These are phyloP conservation scores for Dysidea cf. avara DNA, from an alignment of 37 sponge, comb jelly and placozoan species.

Conservation along the genomic window DNA sequence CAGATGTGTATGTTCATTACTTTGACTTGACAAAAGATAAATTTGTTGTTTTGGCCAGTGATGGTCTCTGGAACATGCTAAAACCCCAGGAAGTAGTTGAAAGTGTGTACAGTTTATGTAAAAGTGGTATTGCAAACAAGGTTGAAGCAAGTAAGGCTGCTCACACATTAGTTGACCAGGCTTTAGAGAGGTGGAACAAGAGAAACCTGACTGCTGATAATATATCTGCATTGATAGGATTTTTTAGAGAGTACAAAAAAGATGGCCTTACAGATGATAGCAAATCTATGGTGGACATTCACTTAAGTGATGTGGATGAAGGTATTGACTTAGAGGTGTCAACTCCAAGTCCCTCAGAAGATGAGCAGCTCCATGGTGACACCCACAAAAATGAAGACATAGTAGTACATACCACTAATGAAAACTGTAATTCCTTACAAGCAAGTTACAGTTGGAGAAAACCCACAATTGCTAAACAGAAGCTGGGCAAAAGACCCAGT, in stretches of 20 bases:
- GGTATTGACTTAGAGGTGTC: slow-evolving; percentile 1
- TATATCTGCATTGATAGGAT: slow-evolving; percentile 76
- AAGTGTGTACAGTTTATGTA: slow-evolving; percentile 53
- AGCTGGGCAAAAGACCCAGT: too few relatives aligned
- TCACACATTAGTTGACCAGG: slow-evolving; percentile 65
- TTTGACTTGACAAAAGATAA: slow-evolving; percentile 51
- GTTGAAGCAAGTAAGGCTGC: slow-evolving; percentile 50
- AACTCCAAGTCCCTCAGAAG: not conserved
- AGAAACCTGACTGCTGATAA: slow-evolving; percentile 76
- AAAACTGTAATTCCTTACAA: not conserved
- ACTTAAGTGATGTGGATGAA: too few relatives aligned
- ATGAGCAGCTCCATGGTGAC: not conserved
- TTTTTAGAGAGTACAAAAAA: slow-evolving; percentile 33
- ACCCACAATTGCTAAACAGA: too few relatives aligned
- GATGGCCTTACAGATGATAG: not conserved
- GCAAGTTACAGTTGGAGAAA: too few relatives aligned
- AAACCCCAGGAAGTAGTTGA: slow-evolving; percentile 67
- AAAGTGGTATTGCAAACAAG: slow-evolving; percentile 15
- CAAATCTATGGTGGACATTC: too few relatives aligned
- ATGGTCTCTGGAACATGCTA: slow-evolving; percentile 91
- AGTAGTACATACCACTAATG: too few relatives aligned
- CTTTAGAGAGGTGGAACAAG: slow-evolving; percentile 55
- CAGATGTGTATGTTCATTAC: slow-evolving; percentile 69
- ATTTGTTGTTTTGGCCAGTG: slow-evolving; percentile 80
- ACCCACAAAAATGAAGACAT: too few relatives aligned